Conservation (phyloP, 2,113 vertebrate species). For the Phylloscopus whistleri region DNA sequence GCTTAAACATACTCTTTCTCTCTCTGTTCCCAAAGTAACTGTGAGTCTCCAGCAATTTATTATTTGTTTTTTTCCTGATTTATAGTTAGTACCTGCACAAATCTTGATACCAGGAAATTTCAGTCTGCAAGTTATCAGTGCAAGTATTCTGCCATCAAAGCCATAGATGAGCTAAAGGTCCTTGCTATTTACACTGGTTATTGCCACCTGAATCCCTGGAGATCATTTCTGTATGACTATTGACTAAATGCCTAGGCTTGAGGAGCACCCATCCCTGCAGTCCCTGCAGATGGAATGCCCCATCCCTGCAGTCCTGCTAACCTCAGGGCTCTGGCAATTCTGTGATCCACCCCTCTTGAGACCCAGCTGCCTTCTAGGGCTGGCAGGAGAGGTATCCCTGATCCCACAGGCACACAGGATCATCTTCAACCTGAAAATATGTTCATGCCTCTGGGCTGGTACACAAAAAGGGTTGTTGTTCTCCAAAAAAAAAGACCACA, state of each 20-base stretch:
- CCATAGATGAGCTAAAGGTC: not conserved
- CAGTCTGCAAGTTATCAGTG: not conserved
- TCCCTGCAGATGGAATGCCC: too few species aligned
- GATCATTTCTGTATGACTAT: not conserved
- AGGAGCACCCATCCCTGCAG: not conserved
- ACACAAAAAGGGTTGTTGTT: accelerated
- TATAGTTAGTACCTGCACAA: not conserved
- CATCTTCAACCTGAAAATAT: not conserved
- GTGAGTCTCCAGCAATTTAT: not conserved
- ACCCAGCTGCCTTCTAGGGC: not conserved
- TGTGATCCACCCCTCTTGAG: accelerated
- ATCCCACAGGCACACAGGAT: not conserved
- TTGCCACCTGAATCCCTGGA: not conserved
- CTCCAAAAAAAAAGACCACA: not conserved
- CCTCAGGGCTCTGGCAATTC: not conserved
- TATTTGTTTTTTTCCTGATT: constrained; percentile 14
- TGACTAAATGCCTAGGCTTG: not conserved
- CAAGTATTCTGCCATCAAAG: not conserved
- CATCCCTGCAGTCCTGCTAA: not conserved
- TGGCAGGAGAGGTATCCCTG: not conserved
- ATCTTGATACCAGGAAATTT: not conserved
- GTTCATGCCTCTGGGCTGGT: too few species aligned
- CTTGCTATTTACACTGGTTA: not conserved
- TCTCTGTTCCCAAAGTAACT: not conserved
- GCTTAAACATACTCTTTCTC: not conserved